Percentiles rank a stretch among this genome's conserved stretches.
These are phyloP conservation scores for Bilobella aurantiaca DNA, from an alignment of 1,140 invertebrate genomes.

Conservation along the genomic window DNA sequence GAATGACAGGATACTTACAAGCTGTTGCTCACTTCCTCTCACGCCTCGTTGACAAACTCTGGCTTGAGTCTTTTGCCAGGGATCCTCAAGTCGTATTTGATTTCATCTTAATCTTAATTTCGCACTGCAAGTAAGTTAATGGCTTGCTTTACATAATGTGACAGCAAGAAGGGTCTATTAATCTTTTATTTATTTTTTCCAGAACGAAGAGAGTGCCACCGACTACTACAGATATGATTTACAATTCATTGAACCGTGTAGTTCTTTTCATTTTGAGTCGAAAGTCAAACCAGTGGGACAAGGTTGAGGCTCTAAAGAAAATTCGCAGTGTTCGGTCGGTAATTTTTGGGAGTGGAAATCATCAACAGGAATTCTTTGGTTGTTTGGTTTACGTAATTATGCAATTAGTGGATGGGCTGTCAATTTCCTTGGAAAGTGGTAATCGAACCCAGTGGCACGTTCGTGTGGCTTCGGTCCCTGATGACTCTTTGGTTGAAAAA, in stretches of 20 bases:
- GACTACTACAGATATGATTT: slow-evolving; percentile 59
- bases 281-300: slow-evolving; percentile 70
- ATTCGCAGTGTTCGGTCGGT: slow-evolving; percentile 58
- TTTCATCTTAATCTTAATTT: slow-evolving; percentile 81
- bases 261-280: slow-evolving; percentile 87
- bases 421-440: slow-evolving; percentile 52
- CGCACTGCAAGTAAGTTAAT: slow-evolving; percentile 26
- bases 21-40: slow-evolving; percentile 48
- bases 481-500: slow-evolving; percentile 41
- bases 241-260: slow-evolving; percentile 86
- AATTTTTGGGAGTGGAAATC: slow-evolving; percentile 79
- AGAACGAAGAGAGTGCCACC: slow-evolving; percentile 40
- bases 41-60: slow-evolving; percentile 89
- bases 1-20: slow-evolving; percentile 70
- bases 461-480: slow-evolving; percentile 1
- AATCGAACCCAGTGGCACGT: slow-evolving; percentile 81
- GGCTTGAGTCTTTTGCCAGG: slow-evolving; percentile 74
- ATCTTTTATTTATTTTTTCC: slow-evolving; percentile 1
- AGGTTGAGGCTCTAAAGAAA: slow-evolving; percentile 86
- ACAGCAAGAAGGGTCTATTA: not conserved
- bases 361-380: slow-evolving; percentile 88
- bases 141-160: not conserved
- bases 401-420: slow-evolving; percentile 26
- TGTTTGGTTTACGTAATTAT: slow-evolving; percentile 62
- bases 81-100: slow-evolving; percentile 92